phyloP scores from a whole-genome alignment of 1,140 invertebrate genomes.

The Fopius arisanus region DNA sequence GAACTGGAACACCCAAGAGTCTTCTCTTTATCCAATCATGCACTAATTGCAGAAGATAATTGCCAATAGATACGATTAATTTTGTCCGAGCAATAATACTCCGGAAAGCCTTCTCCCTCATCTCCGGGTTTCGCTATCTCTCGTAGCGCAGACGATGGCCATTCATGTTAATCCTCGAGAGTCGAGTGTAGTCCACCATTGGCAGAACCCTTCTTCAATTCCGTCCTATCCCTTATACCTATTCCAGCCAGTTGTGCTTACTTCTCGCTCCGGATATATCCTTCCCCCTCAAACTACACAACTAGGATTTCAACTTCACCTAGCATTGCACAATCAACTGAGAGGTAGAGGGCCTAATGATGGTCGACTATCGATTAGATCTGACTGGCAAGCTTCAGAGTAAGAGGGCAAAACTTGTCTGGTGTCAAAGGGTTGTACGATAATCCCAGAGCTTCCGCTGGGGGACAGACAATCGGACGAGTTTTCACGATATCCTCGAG shows the following conservation, averaged over 20 bases:
- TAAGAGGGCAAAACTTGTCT: constrained; percentile 51
- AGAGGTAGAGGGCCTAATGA: constrained; percentile 46
- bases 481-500: no score
- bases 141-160: constrained; percentile 48
- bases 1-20: background rate
- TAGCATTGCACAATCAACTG: constrained; percentile 35
- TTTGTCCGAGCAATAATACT: constrained; percentile 51
- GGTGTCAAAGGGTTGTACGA: constrained; percentile 44
- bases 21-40: no score
- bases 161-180: constrained; percentile 55
- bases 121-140: constrained; percentile 47
- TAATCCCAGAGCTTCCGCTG: constrained; percentile 39
- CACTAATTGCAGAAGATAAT: constrained; percentile 47
- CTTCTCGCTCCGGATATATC: background rate
- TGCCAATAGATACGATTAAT: constrained; percentile 56
- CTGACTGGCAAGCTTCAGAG: constrained; percentile 36
- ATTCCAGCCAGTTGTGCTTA: background rate
- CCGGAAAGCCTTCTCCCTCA: constrained; percentile 28
- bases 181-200: constrained; percentile 12
- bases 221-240: background rate
- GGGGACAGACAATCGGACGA: constrained; percentile 11
- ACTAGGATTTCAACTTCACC: constrained; percentile 29
- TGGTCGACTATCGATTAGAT: constrained; percentile 58
- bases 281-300: background rate
- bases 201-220: constrained; percentile 27